A percentile compares a stretch with the other conserved stretches of the same genome.
phyloP scores from a whole-genome alignment of 2,888 invertebrate genomes.

The Encarsia formosa region DNA sequence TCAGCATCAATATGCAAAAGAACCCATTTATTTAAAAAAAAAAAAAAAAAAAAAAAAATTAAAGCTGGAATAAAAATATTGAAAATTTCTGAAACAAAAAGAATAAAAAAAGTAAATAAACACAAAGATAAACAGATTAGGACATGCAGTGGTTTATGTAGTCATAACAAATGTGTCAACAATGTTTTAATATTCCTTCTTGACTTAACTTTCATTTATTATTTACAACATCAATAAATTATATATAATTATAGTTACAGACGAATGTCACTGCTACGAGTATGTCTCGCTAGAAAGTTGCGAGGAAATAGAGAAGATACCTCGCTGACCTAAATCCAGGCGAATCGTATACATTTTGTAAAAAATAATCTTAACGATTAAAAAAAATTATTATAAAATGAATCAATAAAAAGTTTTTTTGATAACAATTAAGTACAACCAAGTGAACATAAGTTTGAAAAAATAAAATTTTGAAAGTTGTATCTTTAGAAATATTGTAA shows the following conservation, averaged over 20 bases:
- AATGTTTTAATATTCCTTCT: slow-evolving; percentile 18
- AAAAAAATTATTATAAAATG: no score
- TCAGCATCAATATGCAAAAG: background rate
- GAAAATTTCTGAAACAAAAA: slow-evolving; percentile 2
- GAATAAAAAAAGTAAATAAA: slow-evolving; percentile 1
- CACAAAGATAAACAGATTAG: slow-evolving; percentile 24
- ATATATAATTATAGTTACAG: slow-evolving; percentile 32
- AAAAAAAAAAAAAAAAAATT: slow-evolving; percentile 1
- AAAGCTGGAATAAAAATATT: slow-evolving; percentile 1
- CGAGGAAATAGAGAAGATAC: slow-evolving; percentile 31
- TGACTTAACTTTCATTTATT: slow-evolving; percentile 27
- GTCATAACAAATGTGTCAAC: slow-evolving; percentile 28
- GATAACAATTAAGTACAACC: no score
- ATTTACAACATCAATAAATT: slow-evolving; percentile 34
- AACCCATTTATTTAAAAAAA: background rate
- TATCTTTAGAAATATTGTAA: background rate
- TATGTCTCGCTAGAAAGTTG: slow-evolving; percentile 28
- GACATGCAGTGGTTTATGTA: slow-evolving; percentile 28
- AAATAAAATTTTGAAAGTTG: no score
- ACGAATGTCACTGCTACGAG: slow-evolving; percentile 33
- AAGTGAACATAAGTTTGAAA: no score
- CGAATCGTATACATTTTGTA: slow-evolving; percentile 21
- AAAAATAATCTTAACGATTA: no score
- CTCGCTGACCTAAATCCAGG: slow-evolving; percentile 30
- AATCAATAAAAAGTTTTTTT: no score